phyloP scores from a whole-genome alignment of 1,140 invertebrate genomes.

The Drosophila orena region DNA sequence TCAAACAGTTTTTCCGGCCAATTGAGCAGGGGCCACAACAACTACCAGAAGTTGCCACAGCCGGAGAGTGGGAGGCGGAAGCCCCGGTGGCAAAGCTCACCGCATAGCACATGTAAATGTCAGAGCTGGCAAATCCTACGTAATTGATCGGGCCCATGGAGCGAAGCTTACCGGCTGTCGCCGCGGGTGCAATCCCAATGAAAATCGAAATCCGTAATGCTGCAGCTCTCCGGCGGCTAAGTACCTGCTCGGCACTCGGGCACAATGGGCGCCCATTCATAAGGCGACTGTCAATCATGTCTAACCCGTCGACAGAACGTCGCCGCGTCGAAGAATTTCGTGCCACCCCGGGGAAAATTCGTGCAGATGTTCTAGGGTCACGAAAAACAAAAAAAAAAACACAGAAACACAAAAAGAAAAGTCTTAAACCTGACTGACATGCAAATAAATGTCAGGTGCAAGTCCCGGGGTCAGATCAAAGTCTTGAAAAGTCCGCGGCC shows the following conservation, averaged over 20 bases:
- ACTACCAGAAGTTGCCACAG: conserved; percentile 10
- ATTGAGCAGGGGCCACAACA: conserved; percentile 61
- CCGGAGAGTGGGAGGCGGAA: neutral
- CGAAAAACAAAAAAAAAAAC: conserved; percentile 6
- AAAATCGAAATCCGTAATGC: conserved; percentile 51
- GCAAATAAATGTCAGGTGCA: conserved; percentile 76
- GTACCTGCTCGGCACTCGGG: conserved; percentile 58
- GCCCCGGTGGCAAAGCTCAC: conserved; percentile 64
- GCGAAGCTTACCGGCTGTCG: conserved; percentile 76
- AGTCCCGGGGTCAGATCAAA: conserved; percentile 38
- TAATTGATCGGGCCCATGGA: conserved; percentile 78
- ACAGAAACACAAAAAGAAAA: conserved; percentile 4
- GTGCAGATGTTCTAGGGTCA: conserved; percentile 75
- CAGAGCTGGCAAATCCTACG: conserved; percentile 65
- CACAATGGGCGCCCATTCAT: conserved; percentile 79
- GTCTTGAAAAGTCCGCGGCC: conserved; percentile 24
- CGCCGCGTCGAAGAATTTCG: conserved; percentile 10
- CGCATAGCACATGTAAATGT: conserved; percentile 78
- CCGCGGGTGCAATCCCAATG: conserved; percentile 78
- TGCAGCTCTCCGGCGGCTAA: conserved; percentile 61
- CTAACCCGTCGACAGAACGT: conserved; percentile 25
- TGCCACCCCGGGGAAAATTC: conserved; percentile 51
- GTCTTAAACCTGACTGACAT: conserved; percentile 61
- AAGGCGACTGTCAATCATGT: conserved; percentile 72
- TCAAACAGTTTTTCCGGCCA: conserved; percentile 77